Evolutionary conservation across 2,797 vertebrate genomes (phyloP), one percentile per base, ranked within the genome.

Genomic region (Phoebastria nigripes): DNA sequence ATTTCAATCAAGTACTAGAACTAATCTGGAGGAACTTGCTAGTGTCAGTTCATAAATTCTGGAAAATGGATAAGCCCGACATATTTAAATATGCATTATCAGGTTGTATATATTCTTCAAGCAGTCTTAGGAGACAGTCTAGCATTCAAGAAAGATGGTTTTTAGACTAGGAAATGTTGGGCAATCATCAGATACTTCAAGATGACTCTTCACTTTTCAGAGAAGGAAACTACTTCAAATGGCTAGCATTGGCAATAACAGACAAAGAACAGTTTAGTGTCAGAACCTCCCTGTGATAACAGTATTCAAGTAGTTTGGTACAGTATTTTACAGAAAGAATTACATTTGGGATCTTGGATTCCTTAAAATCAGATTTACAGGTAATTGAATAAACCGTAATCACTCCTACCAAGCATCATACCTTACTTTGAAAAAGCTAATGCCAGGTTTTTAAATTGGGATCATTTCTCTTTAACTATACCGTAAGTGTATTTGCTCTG

Each of bases 301-400:
- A 54, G 19, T n/a, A 65, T 67, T 79, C 54, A 71, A 85, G 71
- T 41, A 54, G 11, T 37, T 58, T 61, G 28, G 74, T 87, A 72
- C 17, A 70, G 31, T 15, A 70, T 67, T 84, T 93, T 67, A 82
- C 24, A 31, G 65, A 88, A 88, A 55, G 17, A 90, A 89, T 39
- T 70, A 73, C 16, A 59, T 77, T 83, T 79, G 39, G 25, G 47
- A 87, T 41, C 77, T 55, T 66, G 14, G 44, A 86, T 87, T 83
- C 78, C 76, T 95, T 92, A 92, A 92, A 94, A 91, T 85, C 70
- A 89, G 71, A 90, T 93, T 94, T 90, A 77, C 74, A 92, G 56
- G 74, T 92, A 95, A 93, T 59, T 77, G 86, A 89, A 90, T 80
- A 90, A 96, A 93, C 42, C 4, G 3, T 84, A 90, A 92, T 93